Evolutionary conservation across 2,888 invertebrate genomes (phyloP).

Genomic region (Suillia variegata): DNA sequence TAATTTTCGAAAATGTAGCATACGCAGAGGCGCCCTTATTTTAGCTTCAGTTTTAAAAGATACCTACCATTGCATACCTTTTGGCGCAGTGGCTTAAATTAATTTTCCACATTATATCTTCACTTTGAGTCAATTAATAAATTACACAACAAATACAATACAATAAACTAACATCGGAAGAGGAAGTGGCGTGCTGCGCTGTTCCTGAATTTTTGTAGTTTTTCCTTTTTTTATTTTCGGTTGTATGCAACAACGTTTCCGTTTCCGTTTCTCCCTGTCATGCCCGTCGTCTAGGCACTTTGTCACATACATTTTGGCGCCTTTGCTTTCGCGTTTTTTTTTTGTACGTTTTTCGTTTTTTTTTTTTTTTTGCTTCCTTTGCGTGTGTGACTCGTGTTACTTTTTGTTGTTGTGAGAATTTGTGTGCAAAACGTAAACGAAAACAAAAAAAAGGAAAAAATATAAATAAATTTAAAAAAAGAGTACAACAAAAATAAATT

Average conservation of each 20-base stretch:
- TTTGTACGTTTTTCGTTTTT: background rate
- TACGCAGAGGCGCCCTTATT: conserved; percentile 6
- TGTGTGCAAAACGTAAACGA: background rate
- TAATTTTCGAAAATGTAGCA: conserved; percentile 23
- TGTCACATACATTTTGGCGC: background rate
- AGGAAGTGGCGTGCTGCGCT: no score
- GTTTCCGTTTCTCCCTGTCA: background rate
- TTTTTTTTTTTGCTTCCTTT: background rate
- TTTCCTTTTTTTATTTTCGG: conserved; percentile 5
- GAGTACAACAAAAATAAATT: conserved; percentile 1
- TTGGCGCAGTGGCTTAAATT: conserved; percentile 16
- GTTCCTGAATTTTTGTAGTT: no score
- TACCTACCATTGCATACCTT: conserved; percentile 23
- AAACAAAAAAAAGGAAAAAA: conserved; percentile 1
- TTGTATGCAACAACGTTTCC: conserved; percentile 18
- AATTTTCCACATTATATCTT: background rate
- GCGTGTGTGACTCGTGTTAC: background rate
- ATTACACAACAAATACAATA: conserved; percentile 7
- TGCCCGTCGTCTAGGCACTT: background rate
- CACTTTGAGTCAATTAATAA: background rate
- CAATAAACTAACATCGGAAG: no score
- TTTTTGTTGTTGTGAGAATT: background rate
- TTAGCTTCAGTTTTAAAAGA: conserved; percentile 8
- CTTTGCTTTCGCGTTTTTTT: background rate
- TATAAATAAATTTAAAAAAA: background rate